Conservation (phyloP, 1,140 invertebrate genomes). For the Microplitis demolitor region DNA sequence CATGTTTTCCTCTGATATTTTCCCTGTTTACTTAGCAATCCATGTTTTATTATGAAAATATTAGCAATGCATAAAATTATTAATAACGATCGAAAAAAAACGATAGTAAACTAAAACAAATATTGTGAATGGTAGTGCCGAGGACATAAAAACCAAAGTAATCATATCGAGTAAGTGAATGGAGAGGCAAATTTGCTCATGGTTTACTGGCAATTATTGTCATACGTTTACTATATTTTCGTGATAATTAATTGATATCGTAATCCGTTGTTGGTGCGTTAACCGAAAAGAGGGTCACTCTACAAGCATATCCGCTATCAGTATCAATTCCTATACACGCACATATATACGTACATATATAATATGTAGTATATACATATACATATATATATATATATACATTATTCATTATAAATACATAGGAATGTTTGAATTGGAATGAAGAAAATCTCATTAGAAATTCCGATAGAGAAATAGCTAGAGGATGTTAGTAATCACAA, state of each 20-base stretch:
- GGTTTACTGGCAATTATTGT: constrained; percentile 46
- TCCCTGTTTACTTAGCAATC: too few relatives aligned
- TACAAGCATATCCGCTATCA: neutral
- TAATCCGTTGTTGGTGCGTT: constrained; percentile 18
- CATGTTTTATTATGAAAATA: too few relatives aligned
- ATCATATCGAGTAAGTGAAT: neutral
- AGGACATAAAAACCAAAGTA: neutral
- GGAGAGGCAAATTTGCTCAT: constrained; percentile 24
- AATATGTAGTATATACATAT: too few relatives aligned
- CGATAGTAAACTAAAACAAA: too few relatives aligned
- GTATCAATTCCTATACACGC: neutral
- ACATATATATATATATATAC: too few relatives aligned
- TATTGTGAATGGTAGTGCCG: too few relatives aligned
- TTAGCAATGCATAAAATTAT: too few relatives aligned
- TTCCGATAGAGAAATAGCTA: neutral
- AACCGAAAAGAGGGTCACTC: neutral
- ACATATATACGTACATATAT: too few relatives aligned
- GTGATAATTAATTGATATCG: constrained; percentile 28
- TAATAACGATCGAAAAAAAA: too few relatives aligned
- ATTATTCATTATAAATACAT: neutral
- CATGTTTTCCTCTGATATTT: too few relatives aligned
- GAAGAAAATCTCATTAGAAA: neutral
- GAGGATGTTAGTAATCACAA: neutral
- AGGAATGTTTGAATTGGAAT: neutral
- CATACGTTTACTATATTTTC: constrained; percentile 34